A percentile compares a stretch with the other conserved stretches of the same genome.
These are phyloP conservation scores for Todus mexicanus DNA, from an alignment of 2,797 vertebrate genomes.

Conservation along the genomic window DNA sequence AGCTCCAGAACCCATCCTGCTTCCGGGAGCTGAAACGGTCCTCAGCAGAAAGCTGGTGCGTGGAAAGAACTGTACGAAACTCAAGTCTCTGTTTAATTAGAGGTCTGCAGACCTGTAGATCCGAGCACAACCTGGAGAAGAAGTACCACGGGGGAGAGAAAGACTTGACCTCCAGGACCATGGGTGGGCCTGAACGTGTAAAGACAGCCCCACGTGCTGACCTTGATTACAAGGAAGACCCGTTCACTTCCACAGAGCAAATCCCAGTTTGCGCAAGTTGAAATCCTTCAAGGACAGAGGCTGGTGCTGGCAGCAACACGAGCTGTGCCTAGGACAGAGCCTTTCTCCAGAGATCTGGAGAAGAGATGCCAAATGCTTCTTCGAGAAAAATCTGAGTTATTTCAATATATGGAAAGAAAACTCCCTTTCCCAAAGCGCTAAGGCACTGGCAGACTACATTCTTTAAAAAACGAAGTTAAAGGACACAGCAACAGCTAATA, in stretches of 20 bases:
- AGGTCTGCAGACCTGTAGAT: neutral
- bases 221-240: neutral
- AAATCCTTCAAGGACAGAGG: neutral
- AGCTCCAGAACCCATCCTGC: neutral
- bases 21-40: neutral
- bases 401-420: neutral
- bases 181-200: neutral
- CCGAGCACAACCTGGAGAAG: neutral
- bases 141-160: neutral
- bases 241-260: neutral
- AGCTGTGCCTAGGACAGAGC: neutral
- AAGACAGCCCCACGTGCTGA: neutral
- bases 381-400: neutral
- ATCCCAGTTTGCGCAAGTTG: neutral
- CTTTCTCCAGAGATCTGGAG: neutral
- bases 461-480: neutral
- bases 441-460: neutral
- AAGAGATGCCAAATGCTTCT: neutral
- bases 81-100: neutral
- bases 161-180: neutral
- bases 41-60: neutral
- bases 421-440: neutral
- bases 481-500: conserved; percentile 21
- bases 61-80: too few relatives aligned
- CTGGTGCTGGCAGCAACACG: rapidly evolving